Evolutionary conservation across 2,888 invertebrate genomes (phyloP).

Genomic region (Crematogaster levior): DNA sequence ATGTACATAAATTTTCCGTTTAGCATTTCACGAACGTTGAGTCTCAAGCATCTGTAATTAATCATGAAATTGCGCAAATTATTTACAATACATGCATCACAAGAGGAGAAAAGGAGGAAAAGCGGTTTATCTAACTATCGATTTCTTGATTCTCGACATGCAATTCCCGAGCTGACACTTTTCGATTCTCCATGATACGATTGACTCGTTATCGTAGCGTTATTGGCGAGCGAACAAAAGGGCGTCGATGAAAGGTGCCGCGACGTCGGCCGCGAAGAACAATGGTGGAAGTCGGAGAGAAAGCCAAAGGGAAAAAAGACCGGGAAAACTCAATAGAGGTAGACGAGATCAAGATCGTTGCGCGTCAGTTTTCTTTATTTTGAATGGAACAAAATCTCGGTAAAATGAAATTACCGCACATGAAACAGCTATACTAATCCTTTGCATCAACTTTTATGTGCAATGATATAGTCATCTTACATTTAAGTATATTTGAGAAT

Average conservation of each 20-base stretch:
- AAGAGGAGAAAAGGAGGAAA: slow-evolving; percentile 1
- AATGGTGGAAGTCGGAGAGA: slow-evolving; percentile 45
- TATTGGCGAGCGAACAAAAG: slow-evolving; percentile 62
- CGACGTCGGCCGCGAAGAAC: slow-evolving; percentile 48
- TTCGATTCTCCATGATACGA: slow-evolving; percentile 55
- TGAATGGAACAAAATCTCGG: background rate
- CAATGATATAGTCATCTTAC: background rate
- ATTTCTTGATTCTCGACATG: slow-evolving; percentile 36
- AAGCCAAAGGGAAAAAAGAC: slow-evolving; percentile 27
- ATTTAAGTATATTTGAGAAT: background rate
- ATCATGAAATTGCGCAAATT: slow-evolving; percentile 30
- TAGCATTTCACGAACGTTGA: background rate
- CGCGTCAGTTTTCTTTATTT: slow-evolving; percentile 35
- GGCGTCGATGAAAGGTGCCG: slow-evolving; percentile 52
- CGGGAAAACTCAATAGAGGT: slow-evolving; percentile 20
- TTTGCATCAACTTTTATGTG: background rate
- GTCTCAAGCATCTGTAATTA: slow-evolving; percentile 18
- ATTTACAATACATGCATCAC: slow-evolving; percentile 5
- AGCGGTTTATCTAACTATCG: slow-evolving; percentile 43
- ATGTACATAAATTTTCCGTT: background rate
- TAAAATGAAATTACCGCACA: background rate
- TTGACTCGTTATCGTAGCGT: slow-evolving; percentile 67
- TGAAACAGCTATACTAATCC: background rate
- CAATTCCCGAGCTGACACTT: slow-evolving; percentile 53
- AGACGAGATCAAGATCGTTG: slow-evolving; percentile 40